Evolutionary conservation across 2,888 invertebrate genomes (phyloP), one percentile per base, ranked within the genome.

Genomic region (Notodonta dromedarius): DNA sequence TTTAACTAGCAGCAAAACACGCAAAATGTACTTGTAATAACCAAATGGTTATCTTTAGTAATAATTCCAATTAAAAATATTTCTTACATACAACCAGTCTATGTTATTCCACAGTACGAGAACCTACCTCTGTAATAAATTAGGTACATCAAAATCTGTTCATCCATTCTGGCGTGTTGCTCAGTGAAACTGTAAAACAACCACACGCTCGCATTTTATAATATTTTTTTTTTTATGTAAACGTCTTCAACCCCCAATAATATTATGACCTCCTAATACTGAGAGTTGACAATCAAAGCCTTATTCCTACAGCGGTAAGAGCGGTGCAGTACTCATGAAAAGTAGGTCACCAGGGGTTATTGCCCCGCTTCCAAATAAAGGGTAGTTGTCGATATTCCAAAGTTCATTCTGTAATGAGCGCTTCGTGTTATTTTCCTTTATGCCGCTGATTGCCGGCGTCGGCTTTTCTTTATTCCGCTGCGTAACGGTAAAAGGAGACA

Each of bases 291-390:
- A 72, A 64, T 65, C 56, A 62, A 44, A 59, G 24, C 66, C 60
- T 56, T 74, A 69, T 61, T 5, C 0, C 14, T 9, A 16, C 54
- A 2, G 48, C 12, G 46, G 66, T 77, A 78, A 57, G 67, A 60
- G 59, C 60, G 61, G 65, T 61, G 44, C n/a, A 59, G 51, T 32
- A 59, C 35, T 60, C 54, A 61, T 55, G 24, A 65, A 67, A 79
- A 77, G 66, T 79, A 62, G 79, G 79, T 79, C 79, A 60, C 52
- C 58, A 46, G 74, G 74, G 79, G 79, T 79, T 71, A 74, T 74
- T 74, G 79, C 79, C 78, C 76, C 67, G 75, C 67, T 67, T 65
- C 76, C 66, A 76, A 76, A 71, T 75, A 77, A 79, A 79, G 79
- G 79, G 79, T 78, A 76, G 70, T 68, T 71, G 71, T 73, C 75